Percentiles rank a stretch among this genome's conserved stretches.
These are phyloP conservation scores for Melanotaenia boesemani DNA, from an alignment of 2,797 vertebrate species.

Conservation along the genomic window DNA sequence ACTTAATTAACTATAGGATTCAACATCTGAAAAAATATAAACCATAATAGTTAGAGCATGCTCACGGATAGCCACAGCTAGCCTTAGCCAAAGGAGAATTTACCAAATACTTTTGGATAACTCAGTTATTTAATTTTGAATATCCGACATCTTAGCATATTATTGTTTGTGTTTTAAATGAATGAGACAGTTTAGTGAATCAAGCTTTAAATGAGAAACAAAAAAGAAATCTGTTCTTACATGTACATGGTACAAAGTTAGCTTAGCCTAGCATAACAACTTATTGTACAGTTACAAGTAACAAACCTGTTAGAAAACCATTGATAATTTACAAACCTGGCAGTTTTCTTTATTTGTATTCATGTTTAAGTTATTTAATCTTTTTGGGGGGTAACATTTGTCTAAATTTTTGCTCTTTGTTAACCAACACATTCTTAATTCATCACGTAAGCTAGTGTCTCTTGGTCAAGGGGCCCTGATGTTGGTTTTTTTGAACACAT, in stretches of 20 bases:
- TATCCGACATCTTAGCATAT: neutral
- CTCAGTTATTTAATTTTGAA: neutral
- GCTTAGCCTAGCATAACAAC: neutral
- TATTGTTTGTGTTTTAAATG: neutral
- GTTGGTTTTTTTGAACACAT: no score
- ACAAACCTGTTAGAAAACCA: neutral
- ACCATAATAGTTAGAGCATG: neutral
- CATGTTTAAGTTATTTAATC: neutral
- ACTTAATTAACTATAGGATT: neutral
- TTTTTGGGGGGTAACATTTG: neutral
- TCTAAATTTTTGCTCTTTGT: neutral
- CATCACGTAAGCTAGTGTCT: neutral
- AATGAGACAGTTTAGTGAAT: neutral
- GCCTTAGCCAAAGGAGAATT: neutral
- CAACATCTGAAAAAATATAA: conserved; percentile 1
- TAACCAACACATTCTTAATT: neutral
- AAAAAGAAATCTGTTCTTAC: neutral
- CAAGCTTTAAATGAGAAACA: neutral
- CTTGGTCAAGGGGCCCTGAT: neutral
- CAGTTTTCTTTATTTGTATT: neutral
- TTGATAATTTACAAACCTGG: neutral
- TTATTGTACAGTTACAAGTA: neutral
- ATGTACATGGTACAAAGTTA: neutral
- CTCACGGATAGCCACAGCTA: conserved; percentile 1
- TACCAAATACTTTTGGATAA: neutral